Conservation (phyloP, 2,888 invertebrate species). For the Campoplex nolae region DNA sequence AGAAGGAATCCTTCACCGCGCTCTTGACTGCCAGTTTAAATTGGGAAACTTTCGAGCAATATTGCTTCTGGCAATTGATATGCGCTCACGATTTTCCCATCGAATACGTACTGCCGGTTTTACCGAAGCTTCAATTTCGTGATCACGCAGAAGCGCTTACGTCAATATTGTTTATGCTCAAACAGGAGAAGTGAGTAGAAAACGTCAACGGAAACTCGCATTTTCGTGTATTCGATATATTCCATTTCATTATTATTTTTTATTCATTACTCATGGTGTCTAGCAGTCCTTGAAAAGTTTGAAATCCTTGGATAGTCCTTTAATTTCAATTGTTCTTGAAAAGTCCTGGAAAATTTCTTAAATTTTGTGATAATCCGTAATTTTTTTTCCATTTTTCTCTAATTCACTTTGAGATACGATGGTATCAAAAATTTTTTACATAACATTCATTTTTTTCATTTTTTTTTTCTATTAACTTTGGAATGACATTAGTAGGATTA, state of each 20-base stretch:
- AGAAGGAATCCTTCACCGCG: conserved; percentile 90
- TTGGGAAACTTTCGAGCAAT: conserved; percentile 99
- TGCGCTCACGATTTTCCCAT: conserved; percentile 97
- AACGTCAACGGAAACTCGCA: background rate
- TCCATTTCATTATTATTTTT: background rate
- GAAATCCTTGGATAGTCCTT: too few relatives aligned
- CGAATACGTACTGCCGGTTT: conserved; percentile 93
- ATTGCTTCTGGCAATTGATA: conserved; percentile 98
- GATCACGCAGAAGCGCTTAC: conserved; percentile 97
- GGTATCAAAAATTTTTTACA: too few relatives aligned
- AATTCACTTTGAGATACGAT: too few relatives aligned
- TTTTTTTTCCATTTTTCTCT: too few relatives aligned
- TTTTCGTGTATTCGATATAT: background rate
- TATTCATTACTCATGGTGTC: background rate
- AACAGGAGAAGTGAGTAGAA: conserved; percentile 91
- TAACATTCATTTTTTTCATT: too few relatives aligned
- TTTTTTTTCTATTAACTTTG: too few relatives aligned
- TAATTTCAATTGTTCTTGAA: too few relatives aligned
- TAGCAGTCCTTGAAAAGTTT: too few relatives aligned
- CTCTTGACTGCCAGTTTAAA: conserved; percentile 93
- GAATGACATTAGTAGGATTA: too few relatives aligned
- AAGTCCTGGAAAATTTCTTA: too few relatives aligned
- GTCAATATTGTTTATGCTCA: conserved; percentile 94
- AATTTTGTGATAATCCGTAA: too few relatives aligned
- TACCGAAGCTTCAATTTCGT: conserved; percentile 92